phyloP scores from a whole-genome alignment of 2,113 vertebrate species.

The Gobio gobio region DNA sequence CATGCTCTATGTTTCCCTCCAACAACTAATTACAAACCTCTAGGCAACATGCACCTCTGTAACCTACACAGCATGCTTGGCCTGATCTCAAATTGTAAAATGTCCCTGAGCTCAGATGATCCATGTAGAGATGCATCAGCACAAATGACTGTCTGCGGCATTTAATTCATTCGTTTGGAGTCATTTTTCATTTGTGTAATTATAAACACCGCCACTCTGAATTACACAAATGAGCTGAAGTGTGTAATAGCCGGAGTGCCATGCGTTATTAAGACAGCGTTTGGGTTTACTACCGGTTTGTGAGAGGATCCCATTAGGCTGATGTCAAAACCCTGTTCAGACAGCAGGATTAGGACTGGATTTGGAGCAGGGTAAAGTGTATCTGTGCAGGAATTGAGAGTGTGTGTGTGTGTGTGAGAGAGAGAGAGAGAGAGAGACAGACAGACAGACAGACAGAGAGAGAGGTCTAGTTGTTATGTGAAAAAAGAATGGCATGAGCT shows the following conservation, averaged over 20 bases:
- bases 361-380: constrained; percentile 50
- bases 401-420: background rate
- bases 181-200: constrained; percentile 27
- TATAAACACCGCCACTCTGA: background rate
- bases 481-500: constrained; percentile 15
- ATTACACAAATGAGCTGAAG: background rate
- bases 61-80: constrained; percentile 5
- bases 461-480: background rate
- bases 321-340: constrained; percentile 15
- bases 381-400: background rate
- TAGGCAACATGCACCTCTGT: constrained; percentile 2
- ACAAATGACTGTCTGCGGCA: background rate
- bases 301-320: background rate
- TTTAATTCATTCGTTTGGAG: background rate
- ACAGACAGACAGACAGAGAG: background rate
- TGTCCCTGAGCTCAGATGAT: constrained; percentile 7
- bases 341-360: constrained; percentile 66
- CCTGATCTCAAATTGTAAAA: background rate
- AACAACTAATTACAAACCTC: constrained; percentile 1
- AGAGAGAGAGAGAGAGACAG: background rate
- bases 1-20: background rate
- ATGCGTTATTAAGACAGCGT: constrained; percentile 1
- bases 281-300: constrained; percentile 1
- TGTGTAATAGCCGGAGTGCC: background rate
- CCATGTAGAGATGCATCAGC: constrained; percentile 27